Conservation (phyloP, 2,797 vertebrate species). For the Etheostoma nigrum region DNA sequence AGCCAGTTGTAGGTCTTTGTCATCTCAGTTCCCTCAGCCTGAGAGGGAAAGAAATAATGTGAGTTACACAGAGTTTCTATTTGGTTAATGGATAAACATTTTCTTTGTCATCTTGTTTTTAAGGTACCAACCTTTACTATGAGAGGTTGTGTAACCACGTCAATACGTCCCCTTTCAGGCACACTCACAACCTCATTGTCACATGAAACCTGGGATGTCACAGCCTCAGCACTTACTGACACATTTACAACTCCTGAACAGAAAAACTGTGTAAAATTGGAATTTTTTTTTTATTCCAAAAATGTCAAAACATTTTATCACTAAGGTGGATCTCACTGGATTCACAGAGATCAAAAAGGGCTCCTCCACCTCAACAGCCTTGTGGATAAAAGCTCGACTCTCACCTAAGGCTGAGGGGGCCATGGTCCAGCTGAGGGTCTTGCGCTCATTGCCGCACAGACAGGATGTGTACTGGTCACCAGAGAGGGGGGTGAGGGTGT, state of each 20-base stretch:
- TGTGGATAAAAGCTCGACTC: not conserved
- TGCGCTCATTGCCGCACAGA: conserved; percentile 68
- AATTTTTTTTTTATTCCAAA: not conserved
- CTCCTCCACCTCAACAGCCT: not conserved
- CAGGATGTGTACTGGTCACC: too few relatives aligned
- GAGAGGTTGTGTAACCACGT: conserved; percentile 75
- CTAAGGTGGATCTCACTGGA: not conserved
- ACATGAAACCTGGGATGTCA: conserved; percentile 75
- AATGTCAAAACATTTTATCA: not conserved
- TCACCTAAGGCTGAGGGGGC: conserved; percentile 70
- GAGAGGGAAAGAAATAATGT: not conserved
- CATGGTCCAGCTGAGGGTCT: conserved; percentile 78
- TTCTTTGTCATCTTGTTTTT: not conserved
- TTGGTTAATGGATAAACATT: not conserved
- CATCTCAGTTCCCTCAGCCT: conserved; percentile 80
- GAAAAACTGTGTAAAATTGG: not conserved
- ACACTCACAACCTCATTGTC: conserved; percentile 76
- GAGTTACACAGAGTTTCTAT: not conserved
- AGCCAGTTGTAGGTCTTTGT: conserved; percentile 74
- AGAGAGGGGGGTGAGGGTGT: too few relatives aligned
- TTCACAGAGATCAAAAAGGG: not conserved
- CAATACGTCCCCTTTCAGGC: conserved; percentile 81
- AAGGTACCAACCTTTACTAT: conserved; percentile 75
- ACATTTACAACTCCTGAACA: conserved; percentile 83
- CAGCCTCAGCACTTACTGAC: conserved; percentile 82